These are phyloP conservation scores for Empidonax alnorum DNA, from an alignment of 2,113 vertebrate genomes.

Conservation along the genomic window DNA sequence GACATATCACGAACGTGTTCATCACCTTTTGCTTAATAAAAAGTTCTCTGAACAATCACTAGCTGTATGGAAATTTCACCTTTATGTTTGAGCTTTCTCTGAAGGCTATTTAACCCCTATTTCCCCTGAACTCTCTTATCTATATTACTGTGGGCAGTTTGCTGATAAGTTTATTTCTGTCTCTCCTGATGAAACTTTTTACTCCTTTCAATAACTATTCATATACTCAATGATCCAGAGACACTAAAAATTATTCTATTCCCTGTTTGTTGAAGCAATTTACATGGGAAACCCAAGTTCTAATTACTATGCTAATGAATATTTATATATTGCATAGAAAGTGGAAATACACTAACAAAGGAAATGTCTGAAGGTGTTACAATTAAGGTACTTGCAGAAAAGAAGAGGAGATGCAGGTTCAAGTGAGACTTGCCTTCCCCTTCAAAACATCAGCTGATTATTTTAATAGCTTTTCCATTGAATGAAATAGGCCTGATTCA, in stretches of 20 bases:
- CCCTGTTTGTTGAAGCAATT: not conserved
- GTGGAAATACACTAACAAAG: not conserved
- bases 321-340: not conserved
- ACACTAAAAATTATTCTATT: not conserved
- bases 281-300: not conserved
- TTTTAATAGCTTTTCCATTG: not conserved
- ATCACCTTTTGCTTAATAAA: not conserved
- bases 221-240: not conserved
- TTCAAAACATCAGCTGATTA: not conserved
- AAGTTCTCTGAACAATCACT: not conserved
- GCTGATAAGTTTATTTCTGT: not conserved
- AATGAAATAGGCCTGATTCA: not conserved
- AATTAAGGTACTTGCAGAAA: not conserved
- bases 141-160: not conserved
- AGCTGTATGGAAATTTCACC: not conserved
- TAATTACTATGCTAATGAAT: conserved; percentile 13
- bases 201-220: conserved; percentile 34
- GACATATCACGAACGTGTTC: accelerated
- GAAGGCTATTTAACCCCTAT: not conserved
- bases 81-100: not conserved
- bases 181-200: not conserved
- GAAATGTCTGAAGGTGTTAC: not conserved
- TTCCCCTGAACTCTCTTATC: not conserved
- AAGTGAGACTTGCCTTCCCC: not conserved
- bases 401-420: not conserved